Base-by-base conservation (phyloP, 2,797 vertebrate species). In the Oreochromis grahami region DNA sequence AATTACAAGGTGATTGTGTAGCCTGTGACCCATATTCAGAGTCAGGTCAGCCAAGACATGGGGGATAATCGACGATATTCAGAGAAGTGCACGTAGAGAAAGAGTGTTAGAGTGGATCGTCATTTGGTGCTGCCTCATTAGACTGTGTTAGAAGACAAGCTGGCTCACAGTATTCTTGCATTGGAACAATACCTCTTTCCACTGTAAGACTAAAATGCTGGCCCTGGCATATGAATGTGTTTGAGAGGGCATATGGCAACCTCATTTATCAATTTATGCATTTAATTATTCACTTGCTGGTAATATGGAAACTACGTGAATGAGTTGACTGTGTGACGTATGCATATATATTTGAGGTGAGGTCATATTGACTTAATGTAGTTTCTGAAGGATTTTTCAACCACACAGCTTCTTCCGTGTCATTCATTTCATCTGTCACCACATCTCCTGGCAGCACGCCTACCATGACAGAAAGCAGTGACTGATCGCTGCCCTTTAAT, bases 1-100 rank as follows among this genome's bases (percentile, higher is more conserved):
- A 94, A 96, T 96, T 95, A 96, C 91, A 94, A 96, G 93, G 94
- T 96, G 93, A 95, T 95, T 95, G 94, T 95, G 89, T 92, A 87
- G 89, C 92, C 94, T 56, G 87, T 96, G 96, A 96, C 95, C 96
- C 94, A 96, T 95, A 97, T 96, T 93, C 82, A 89, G 91, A 93
- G 92, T 95, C 90, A 93, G 93, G 93, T 94, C 92, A 95, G 92
- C 94, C 93, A 94, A 93, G 86, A 93, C 93, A 93, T 87, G 90
- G 90, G 90, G 92, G 90, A 93, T 95, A 96, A 96, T 96, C 94
- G 94, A 94, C 91, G 93, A 87, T 91, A 91, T 94, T 96, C 93
- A 92, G 92, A 84, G 91, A 95, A 94, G 92, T 93, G 95, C 95
- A 95, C 93, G 92, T 95, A 95, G 90, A 91, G 92, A 92, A 91